Percentiles rank a stretch among this genome's conserved stretches.
Conservation (phyloP, 1,140 invertebrate species). For the Piezodorus guildinii region DNA sequence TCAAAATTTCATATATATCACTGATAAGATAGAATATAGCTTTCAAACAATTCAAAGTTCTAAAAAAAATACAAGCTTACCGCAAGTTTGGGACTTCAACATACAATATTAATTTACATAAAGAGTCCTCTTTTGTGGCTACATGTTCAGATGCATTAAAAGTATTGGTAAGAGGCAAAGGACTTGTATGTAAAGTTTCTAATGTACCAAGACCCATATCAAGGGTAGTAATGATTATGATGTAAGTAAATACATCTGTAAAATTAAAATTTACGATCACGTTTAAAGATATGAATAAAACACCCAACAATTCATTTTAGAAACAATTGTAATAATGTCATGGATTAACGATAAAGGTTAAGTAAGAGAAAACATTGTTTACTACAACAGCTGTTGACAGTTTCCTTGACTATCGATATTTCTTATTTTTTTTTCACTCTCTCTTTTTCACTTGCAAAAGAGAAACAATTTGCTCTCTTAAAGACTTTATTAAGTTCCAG, state of each 20-base stretch:
- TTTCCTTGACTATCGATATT: constrained; percentile 8
- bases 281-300: too few relatives aligned
- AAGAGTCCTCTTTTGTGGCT: neutral
- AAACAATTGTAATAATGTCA: neutral
- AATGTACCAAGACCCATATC: too few relatives aligned
- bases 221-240: too few relatives aligned
- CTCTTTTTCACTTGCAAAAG: too few relatives aligned
- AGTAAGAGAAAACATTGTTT: constrained; percentile 24
- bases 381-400: constrained; percentile 29
- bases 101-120: constrained; percentile 15
- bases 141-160: constrained; percentile 15
- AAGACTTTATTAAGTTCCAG: too few relatives aligned
- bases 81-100: neutral
- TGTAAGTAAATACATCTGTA: too few relatives aligned
- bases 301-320: neutral
- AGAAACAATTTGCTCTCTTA: too few relatives aligned
- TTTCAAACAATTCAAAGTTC: too few relatives aligned
- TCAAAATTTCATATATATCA: too few relatives aligned
- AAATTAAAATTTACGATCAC: too few relatives aligned
- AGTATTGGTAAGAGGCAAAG: constrained; percentile 10
- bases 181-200: constrained; percentile 4
- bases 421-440: neutral
- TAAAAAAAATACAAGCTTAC: constrained; percentile 5
- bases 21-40: too few relatives aligned
- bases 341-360: constrained; percentile 3